A percentile compares a stretch with the other conserved stretches of the same genome.
Evolutionary conservation across 1,140 invertebrate species (phyloP).

Genomic region (Pentalonia nigronervosa): DNA sequence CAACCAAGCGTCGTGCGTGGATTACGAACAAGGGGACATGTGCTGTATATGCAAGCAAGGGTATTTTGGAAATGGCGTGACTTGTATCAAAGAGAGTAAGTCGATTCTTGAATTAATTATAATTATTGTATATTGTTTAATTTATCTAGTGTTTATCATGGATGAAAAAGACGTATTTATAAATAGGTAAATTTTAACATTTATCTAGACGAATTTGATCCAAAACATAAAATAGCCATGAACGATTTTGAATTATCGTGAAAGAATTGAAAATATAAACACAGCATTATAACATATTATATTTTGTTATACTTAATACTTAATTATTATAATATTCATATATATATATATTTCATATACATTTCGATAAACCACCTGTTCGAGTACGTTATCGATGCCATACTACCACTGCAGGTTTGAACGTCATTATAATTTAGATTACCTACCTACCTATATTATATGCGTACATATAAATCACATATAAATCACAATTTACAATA

Average conservation of each 20-base stretch:
- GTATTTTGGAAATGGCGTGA: slow-evolving; percentile 90
- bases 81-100: slow-evolving; percentile 83
- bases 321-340: too few relatives aligned
- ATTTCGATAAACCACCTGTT: too few relatives aligned
- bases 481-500: too few relatives aligned
- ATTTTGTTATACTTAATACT: too few relatives aligned
- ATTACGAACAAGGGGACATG: slow-evolving; percentile 78
- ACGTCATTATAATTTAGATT: too few relatives aligned
- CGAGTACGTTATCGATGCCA: too few relatives aligned
- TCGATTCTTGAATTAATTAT: neutral
- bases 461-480: too few relatives aligned
- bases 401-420: too few relatives aligned
- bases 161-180: neutral
- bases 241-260: neutral
- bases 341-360: too few relatives aligned
- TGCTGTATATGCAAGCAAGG: slow-evolving; percentile 85
- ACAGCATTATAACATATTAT: too few relatives aligned
- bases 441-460: too few relatives aligned
- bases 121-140: neutral
- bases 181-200: neutral
- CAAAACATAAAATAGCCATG: neutral
- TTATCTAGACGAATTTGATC: too few relatives aligned
- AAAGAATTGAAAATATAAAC: neutral
- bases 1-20: slow-evolving; percentile 80
- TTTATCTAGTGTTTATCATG: neutral